phyloP scores from a whole-genome alignment of 2,888 invertebrate genomes.

The Rotaria sp. region DNA sequence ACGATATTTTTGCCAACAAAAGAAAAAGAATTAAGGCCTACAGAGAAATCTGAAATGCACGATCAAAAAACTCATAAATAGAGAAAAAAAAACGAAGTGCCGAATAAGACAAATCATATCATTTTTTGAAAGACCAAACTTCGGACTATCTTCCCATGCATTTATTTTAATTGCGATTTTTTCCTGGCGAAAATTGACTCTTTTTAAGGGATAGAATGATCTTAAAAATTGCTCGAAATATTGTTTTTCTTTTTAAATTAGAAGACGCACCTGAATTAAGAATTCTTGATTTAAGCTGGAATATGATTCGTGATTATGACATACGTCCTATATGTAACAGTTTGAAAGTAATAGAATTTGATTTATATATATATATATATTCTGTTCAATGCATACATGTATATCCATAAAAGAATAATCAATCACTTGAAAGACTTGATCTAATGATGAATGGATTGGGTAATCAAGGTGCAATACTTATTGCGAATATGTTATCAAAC shows the following conservation, averaged over 20 bases:
- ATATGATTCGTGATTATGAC: constrained; percentile 12
- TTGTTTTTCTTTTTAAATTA: neutral
- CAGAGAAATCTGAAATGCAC: no score
- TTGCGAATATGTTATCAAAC: neutral
- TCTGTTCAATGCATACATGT: neutral
- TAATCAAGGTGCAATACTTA: constrained; percentile 10
- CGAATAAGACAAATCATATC: no score
- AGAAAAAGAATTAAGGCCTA: no score
- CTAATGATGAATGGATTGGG: neutral
- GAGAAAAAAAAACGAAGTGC: no score
- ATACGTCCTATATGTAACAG: neutral
- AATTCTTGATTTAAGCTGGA: constrained; percentile 19
- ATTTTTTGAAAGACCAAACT: no score
- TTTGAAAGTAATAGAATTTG: neutral
- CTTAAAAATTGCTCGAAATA: no score
- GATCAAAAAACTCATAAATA: no score
- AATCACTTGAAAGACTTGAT: constrained; percentile 16
- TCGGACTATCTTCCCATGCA: no score
- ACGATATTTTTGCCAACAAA: no score
- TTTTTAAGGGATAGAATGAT: no score
- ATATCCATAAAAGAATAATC: neutral
- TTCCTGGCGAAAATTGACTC: no score
- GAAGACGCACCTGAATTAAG: constrained; percentile 1
- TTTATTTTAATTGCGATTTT: no score
- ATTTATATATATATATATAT: neutral